Base-by-base conservation (phyloP, 1,140 invertebrate genomes). In the Ostrea edulis region DNA sequence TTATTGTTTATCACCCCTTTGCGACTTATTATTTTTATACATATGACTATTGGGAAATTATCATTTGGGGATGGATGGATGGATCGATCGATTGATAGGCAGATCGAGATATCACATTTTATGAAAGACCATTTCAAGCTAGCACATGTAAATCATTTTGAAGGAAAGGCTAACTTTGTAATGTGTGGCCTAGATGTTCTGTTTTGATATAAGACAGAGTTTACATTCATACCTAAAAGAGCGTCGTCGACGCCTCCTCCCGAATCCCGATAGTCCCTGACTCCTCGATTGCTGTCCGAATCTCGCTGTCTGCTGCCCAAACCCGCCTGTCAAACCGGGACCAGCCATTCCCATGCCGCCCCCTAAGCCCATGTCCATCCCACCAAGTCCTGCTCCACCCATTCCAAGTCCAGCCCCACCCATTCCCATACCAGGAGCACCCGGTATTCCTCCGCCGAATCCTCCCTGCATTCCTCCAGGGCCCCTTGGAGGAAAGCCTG, bases 381-480 rank as follows among this genome's bases (percentile, higher is more conserved):
- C 55, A 62, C 55, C 55, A 17, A 62, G 55, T 62, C 55, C 55
- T 8, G 17, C 17, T 5, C 68, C 68, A 11, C 68, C 68, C 68
- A 77, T 77, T 25, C 68, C 68, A 14, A 35, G 68, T 17, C 22
- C 29, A 12, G 25, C 22, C 14, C 68, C 68, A 0, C 68, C 68
- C 14, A 29, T 14, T 14, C 68, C 29, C 68, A 62, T 62, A 20
- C 29, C 25, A 29, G 25, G 68, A 77, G 22, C 29, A 29, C 68
- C 25, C 25, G 68, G 25, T 25, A 77, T 77, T 53, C 82, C 71
- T 81, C 71, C 44, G 12, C 82, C 82, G 3, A 83, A 52, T 2
- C 82, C 44, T 62, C 83, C 83, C 8, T 20, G 25, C 84, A 85
- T 85, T 8, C 84, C 84, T 17, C 84, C 53, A 25, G 29, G 9